Base-by-base conservation (phyloP, 2,797 vertebrate genomes). In the Pangasius larnaudii region DNA sequence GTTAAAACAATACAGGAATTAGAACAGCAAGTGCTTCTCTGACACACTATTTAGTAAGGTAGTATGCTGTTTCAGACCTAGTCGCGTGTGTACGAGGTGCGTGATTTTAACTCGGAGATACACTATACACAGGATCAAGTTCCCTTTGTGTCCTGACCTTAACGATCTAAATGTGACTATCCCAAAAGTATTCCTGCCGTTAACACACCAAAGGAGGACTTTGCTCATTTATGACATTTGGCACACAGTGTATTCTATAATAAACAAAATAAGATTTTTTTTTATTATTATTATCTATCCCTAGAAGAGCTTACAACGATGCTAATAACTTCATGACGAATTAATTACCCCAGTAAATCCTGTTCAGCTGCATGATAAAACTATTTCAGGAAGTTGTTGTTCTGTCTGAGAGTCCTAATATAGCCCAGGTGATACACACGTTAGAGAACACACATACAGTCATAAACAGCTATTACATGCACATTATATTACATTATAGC, bases 91-190 rank as follows among this genome's bases (percentile, higher is more conserved):
- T 39, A 33, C 11, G 33, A 49, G 2, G 42, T 65, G 80, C 27
- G 59, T 30, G 80, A 46, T 71, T 84, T 33, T 27, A 69, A 39
- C 49, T 53, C 27, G 27, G 36, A 36, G 49, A 53, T 27, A 71
- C 30, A 13, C 30, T 39, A 58, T 24, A 74, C 67, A 74, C 51
- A 42, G 67, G 51, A 85, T 85, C 69, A 46, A 13, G 51, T 85
- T 85, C 30, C 72, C 59, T 78, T 63, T 86, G 75, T 65, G 16
- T 69, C 18, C 5, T 83, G 80, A 83, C 56, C 80, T 39, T 63
- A 63, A 82, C 11, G 53, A 80, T 2, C 53, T 39, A 83, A 83
- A 65, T 53, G 82, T 51, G 82, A 84, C 82, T 2, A 69, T 69
- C 46, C 46, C 19, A 7, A 82, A 69, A 69, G 46, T 46, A 46